Conservation (phyloP, 1,140 invertebrate genomes). For the Drosophila lini region DNA sequence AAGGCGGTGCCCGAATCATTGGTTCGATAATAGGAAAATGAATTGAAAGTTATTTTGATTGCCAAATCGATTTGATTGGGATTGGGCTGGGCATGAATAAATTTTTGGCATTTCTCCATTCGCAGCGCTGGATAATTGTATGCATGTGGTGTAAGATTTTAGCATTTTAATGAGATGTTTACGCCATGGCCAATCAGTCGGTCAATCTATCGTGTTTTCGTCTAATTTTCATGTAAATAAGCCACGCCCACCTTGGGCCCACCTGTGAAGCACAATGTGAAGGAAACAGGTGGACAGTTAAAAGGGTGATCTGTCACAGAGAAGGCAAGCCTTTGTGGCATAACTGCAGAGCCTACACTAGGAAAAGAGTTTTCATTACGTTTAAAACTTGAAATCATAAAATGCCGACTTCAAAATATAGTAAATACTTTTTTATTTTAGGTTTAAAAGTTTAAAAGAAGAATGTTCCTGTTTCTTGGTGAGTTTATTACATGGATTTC, state of each 20-base stretch:
- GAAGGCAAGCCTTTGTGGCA: conserved; percentile 41
- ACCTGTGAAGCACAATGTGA: conserved; percentile 1
- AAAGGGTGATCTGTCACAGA: conserved; percentile 17
- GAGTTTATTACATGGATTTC: background rate
- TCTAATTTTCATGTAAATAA: conserved; percentile 77
- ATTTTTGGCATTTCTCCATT: conserved; percentile 36
- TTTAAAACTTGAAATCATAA: too few species aligned
- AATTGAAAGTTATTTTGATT: conserved; percentile 70
- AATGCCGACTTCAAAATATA: too few species aligned
- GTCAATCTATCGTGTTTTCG: conserved; percentile 48
- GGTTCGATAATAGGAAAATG: conserved; percentile 41
- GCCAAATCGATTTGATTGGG: conserved; percentile 23
- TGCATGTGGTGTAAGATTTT: conserved; percentile 76
- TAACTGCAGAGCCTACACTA: conserved; percentile 32
- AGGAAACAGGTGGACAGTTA: conserved; percentile 27
- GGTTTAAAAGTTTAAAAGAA: too few species aligned
- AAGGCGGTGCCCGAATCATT: conserved; percentile 10
- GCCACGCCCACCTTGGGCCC: conserved; percentile 5
- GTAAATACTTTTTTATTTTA: too few species aligned
- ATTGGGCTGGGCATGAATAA: conserved; percentile 35
- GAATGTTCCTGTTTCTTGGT: too few species aligned
- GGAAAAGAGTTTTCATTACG: background rate
- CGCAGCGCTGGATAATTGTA: conserved; percentile 44
- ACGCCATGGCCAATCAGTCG: conserved; percentile 41
- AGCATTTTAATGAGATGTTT: conserved; percentile 75